Percentiles rank a stretch among this genome's conserved stretches.
Conservation (phyloP, 2,113 vertebrate genomes). For the Osmerus mordax region DNA sequence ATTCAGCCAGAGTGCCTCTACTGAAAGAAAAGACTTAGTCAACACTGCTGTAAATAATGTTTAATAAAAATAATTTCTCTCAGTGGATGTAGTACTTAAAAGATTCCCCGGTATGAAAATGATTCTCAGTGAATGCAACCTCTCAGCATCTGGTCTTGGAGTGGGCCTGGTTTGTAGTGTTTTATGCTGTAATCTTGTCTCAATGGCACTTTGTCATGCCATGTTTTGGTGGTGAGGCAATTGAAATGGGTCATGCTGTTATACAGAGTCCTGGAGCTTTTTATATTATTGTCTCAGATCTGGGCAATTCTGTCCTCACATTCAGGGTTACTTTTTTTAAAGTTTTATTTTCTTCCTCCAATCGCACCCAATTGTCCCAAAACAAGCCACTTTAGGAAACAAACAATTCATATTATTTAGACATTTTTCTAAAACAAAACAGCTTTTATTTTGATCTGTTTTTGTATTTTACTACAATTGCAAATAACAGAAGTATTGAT, state of each 20-base stretch:
- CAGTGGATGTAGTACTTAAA: slow-evolving; percentile 11
- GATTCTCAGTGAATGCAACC: slow-evolving; percentile 24
- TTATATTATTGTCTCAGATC: slow-evolving; percentile 29
- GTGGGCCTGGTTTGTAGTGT: slow-evolving; percentile 21
- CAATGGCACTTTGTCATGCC: slow-evolving; percentile 38
- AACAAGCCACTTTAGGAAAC: neutral
- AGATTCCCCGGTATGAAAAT: slow-evolving; percentile 33
- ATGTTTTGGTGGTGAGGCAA: slow-evolving; percentile 23
- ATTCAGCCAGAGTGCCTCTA: slow-evolving; percentile 19
- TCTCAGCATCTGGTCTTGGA: slow-evolving; percentile 22
- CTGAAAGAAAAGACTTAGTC: slow-evolving; percentile 17
- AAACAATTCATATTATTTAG: neutral
- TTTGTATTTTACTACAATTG: too few species aligned
- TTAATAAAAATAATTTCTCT: slow-evolving; percentile 15
- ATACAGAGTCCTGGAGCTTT: neutral
- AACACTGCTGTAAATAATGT: slow-evolving; percentile 8
- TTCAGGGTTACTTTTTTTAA: slow-evolving; percentile 3
- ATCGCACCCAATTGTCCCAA: neutral
- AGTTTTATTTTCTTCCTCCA: neutral
- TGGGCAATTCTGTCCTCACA: slow-evolving; percentile 13
- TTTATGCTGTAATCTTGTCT: slow-evolving; percentile 39
- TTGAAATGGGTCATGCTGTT: slow-evolving; percentile 11
- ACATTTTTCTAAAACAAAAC: neutral
- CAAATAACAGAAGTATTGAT: too few species aligned
- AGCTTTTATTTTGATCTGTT: slow-evolving; percentile 2